phyloP scores from a whole-genome alignment of 2,888 invertebrate genomes.

The Plusia festucae region DNA sequence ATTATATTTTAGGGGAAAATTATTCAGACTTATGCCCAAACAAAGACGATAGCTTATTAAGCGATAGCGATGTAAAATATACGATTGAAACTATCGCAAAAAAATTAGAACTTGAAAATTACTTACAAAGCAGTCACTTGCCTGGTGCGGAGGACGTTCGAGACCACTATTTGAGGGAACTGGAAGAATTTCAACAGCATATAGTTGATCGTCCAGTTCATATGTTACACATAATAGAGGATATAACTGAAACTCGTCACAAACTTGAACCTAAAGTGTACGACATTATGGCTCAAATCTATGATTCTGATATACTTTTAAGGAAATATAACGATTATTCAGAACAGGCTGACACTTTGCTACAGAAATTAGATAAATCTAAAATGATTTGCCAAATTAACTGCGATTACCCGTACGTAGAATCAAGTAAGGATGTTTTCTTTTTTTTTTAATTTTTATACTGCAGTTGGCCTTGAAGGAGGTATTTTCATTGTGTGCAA shows the following conservation, averaged over 20 bases:
- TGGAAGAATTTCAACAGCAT: constrained; percentile 51
- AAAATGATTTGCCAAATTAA: constrained; percentile 60
- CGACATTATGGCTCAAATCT: constrained; percentile 37
- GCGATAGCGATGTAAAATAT: constrained; percentile 57
- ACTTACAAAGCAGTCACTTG: constrained; percentile 46
- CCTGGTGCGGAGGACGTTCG: constrained; percentile 42
- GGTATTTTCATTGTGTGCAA: neutral
- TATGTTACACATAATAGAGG: constrained; percentile 66
- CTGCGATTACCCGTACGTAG: constrained; percentile 38
- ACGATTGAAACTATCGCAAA: constrained; percentile 59
- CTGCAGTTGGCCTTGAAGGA: neutral
- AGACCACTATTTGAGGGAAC: constrained; percentile 44
- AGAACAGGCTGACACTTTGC: constrained; percentile 28
- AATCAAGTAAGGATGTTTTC: constrained; percentile 21
- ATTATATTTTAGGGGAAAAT: neutral
- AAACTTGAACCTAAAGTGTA: constrained; percentile 53
- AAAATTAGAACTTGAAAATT: constrained; percentile 43
- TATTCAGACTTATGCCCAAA: constrained; percentile 17
- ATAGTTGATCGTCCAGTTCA: constrained; percentile 62
- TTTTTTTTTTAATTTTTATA: neutral
- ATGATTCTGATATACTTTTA: constrained; percentile 42
- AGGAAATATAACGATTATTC: constrained; percentile 36
- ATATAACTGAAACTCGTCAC: constrained; percentile 50
- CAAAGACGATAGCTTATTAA: constrained; percentile 43
- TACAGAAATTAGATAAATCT: constrained; percentile 42